These are phyloP conservation scores for Diceros bicornis DNA, from an alignment of 2,797 vertebrate genomes.

Conservation along the genomic window DNA sequence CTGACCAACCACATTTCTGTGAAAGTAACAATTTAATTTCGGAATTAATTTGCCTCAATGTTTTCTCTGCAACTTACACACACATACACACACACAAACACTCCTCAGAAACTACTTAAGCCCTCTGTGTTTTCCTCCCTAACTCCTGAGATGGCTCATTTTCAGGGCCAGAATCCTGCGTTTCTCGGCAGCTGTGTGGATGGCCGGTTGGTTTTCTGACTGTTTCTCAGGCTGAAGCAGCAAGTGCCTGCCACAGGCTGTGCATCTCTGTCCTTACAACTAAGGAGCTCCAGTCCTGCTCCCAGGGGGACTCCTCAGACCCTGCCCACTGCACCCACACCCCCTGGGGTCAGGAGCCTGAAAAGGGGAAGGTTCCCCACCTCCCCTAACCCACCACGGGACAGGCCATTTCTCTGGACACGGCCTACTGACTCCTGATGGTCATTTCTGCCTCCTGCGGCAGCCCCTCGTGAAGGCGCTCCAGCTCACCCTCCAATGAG, in stretches of 20 bases:
- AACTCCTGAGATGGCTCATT: not conserved
- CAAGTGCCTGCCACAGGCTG: not conserved
- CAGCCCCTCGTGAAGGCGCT: accelerated
- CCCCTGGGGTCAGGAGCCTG: not conserved
- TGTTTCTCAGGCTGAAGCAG: not conserved
- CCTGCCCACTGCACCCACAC: accelerated
- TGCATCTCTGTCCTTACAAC: not conserved
- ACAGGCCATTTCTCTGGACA: not conserved
- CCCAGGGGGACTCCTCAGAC: not conserved
- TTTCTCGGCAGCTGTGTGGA: too few species aligned
- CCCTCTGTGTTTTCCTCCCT: not conserved
- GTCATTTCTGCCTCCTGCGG: accelerated
- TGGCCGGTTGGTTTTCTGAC: not conserved
- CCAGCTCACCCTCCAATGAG: too few species aligned
- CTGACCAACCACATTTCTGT: not conserved
- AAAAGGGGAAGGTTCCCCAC: not conserved
- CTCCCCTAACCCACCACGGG: accelerated
- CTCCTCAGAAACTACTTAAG: not conserved
- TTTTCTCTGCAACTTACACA: not conserved
- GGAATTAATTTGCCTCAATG: slow-evolving; percentile 15
- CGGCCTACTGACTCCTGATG: accelerated
- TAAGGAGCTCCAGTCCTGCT: too few species aligned
- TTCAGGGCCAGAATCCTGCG: accelerated
- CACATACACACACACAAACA: too few species aligned
- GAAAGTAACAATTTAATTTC: not conserved